These are phyloP conservation scores for Antedon mediterranea DNA, from an alignment of 53 echinoderm and acorn worm genomes.

Conservation along the genomic window DNA sequence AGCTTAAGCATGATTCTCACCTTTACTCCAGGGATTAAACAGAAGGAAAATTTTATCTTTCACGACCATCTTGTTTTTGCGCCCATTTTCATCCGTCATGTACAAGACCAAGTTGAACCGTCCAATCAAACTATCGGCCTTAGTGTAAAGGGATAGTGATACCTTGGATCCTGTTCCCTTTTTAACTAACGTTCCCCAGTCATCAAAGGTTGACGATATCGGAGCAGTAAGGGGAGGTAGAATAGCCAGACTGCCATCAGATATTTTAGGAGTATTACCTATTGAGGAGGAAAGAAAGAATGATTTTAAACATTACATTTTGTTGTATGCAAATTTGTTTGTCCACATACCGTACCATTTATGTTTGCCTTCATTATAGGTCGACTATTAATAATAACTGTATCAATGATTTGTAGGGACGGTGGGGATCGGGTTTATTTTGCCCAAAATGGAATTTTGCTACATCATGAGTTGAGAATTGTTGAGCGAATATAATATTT, in stretches of 20 bases:
- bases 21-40: constrained; percentile 93
- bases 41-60: constrained; percentile 46
- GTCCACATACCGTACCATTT: too few species aligned
- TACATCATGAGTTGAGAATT: too few species aligned
- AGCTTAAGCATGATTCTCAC: too few species aligned
- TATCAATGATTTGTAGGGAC: too few species aligned
- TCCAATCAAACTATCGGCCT: constrained; percentile 63
- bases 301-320: too few species aligned
- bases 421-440: too few species aligned
- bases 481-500: too few species aligned
- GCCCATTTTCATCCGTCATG: constrained; percentile 29
- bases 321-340: background rate
- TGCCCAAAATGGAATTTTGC: too few species aligned
- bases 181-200: constrained; percentile 56
- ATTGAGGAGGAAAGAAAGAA: too few species aligned
- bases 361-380: too few species aligned
- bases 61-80: constrained; percentile 48
- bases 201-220: constrained; percentile 10
- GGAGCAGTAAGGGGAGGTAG: constrained; percentile 14
- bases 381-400: too few species aligned
- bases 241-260: constrained; percentile 44
- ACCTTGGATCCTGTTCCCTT: constrained; percentile 39
- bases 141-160: constrained; percentile 32
- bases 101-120: constrained; percentile 45
- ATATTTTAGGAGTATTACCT: constrained; percentile 53